Percentiles rank a stretch among this genome's conserved stretches.
These are phyloP conservation scores for Zosterops japonicus DNA, from an alignment of 2,113 vertebrate genomes.

Conservation along the genomic window DNA sequence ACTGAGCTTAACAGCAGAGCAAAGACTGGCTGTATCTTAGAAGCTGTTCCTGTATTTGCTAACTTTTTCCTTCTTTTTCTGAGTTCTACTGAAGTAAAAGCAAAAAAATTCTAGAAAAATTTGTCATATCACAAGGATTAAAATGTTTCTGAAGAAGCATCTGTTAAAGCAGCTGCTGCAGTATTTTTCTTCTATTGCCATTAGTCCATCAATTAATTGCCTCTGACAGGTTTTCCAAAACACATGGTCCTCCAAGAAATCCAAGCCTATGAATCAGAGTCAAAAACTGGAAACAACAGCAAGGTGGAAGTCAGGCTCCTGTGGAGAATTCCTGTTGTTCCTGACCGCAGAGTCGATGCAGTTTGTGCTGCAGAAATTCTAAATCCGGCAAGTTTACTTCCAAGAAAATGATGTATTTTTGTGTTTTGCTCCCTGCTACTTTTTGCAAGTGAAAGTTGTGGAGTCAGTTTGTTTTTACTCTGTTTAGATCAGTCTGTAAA, in stretches of 20 bases:
- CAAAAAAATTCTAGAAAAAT: background rate
- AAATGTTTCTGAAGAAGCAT: slow-evolving; percentile 34
- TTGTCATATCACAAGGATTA: background rate
- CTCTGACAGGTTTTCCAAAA: slow-evolving; percentile 33
- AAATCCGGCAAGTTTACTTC: background rate
- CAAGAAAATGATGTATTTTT: background rate
- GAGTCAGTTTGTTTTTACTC: background rate
- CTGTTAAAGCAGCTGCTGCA: slow-evolving; percentile 25
- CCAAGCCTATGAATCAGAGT: slow-evolving; percentile 3
- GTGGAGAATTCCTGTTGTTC: background rate
- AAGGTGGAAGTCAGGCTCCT: background rate
- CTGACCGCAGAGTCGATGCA: background rate
- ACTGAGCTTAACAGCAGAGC: background rate
- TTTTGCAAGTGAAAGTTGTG: background rate
- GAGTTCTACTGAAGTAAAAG: background rate
- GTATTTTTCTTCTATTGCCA: background rate
- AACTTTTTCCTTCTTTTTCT: background rate
- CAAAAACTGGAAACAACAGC: background rate
- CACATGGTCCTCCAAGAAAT: background rate
- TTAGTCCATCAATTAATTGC: slow-evolving; percentile 3
- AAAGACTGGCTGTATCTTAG: background rate
- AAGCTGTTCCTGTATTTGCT: background rate
- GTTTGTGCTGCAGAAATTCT: background rate
- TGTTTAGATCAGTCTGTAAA: background rate
- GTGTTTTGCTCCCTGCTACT: background rate